Evolutionary conservation across 1,140 invertebrate species (phyloP).

Genomic region (Cydia fagiglandana): DNA sequence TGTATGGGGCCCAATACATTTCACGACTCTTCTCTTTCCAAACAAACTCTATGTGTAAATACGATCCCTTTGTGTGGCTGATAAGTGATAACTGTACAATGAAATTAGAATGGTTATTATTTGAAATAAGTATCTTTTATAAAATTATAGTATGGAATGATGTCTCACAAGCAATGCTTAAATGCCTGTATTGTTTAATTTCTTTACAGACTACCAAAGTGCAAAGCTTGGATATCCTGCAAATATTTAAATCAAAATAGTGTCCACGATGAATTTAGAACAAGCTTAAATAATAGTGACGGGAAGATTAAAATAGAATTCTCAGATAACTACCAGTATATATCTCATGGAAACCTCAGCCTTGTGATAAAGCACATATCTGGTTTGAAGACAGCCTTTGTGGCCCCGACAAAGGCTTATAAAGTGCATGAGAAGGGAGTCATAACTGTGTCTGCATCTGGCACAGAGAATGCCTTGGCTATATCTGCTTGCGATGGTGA

Average conservation of each 20-base stretch:
- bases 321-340: conserved; percentile 62
- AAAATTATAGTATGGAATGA: no score
- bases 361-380: conserved; percentile 71
- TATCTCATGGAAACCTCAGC: conserved; percentile 60
- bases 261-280: conserved; percentile 67
- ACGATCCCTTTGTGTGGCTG: no score
- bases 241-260: conserved; percentile 69
- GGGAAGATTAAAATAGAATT: conserved; percentile 68
- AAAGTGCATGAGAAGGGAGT: conserved; percentile 74
- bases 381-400: conserved; percentile 68
- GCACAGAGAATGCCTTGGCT: conserved; percentile 80
- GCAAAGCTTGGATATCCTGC: conserved; percentile 72
- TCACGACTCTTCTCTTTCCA: no score
- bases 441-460: conserved; percentile 79
- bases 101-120: no score
- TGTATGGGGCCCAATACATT: no score
- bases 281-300: conserved; percentile 55
- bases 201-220: conserved; percentile 63
- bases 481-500: conserved; percentile 82
- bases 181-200: conserved; percentile 7
- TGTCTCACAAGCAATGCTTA: no score
- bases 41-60: conserved; percentile 31
- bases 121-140: no score
- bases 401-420: conserved; percentile 68
- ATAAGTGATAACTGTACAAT: no score